These are phyloP conservation scores for Podarcis cretensis DNA, from an alignment of 2,113 vertebrate genomes.

Conservation along the genomic window DNA sequence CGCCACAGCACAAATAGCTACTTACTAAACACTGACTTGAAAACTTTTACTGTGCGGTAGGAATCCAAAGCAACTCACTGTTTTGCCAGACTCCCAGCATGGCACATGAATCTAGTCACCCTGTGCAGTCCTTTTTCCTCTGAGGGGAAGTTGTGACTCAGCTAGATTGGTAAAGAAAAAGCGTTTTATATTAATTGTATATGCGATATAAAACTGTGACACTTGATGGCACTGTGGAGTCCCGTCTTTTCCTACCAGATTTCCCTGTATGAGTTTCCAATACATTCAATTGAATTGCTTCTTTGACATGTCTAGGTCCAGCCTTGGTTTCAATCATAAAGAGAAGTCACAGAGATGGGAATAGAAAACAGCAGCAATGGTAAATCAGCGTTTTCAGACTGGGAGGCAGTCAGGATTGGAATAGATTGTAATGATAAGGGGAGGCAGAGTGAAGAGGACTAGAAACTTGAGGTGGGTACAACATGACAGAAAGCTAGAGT, in stretches of 20 bases:
- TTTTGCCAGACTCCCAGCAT: neutral
- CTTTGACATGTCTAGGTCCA: too few relatives aligned
- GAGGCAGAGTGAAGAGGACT: neutral
- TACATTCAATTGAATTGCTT: too few relatives aligned
- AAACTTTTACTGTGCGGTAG: neutral
- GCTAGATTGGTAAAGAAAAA: too few relatives aligned
- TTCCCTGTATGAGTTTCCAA: too few relatives aligned
- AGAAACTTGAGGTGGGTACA: neutral
- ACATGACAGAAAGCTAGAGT: too few relatives aligned
- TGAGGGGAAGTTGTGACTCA: too few relatives aligned
- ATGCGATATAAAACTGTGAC: too few relatives aligned
- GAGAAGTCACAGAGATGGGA: neutral
- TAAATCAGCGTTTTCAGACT: neutral
- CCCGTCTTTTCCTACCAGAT: too few relatives aligned
- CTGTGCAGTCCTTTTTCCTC: neutral
- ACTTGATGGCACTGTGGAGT: too few relatives aligned
- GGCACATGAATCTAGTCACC: too few relatives aligned
- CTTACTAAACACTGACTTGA: accelerated
- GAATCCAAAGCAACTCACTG: neutral
- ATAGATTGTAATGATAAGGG: too few relatives aligned
- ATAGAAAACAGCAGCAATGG: neutral
- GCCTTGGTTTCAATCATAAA: neutral
- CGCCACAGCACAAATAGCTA: neutral
- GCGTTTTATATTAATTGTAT: too few relatives aligned
- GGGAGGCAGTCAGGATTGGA: neutral